Percentiles rank a stretch among this genome's conserved stretches.
These are phyloP conservation scores for Drosophila bipectinata DNA, from an alignment of 1,140 invertebrate genomes.

Conservation along the genomic window DNA sequence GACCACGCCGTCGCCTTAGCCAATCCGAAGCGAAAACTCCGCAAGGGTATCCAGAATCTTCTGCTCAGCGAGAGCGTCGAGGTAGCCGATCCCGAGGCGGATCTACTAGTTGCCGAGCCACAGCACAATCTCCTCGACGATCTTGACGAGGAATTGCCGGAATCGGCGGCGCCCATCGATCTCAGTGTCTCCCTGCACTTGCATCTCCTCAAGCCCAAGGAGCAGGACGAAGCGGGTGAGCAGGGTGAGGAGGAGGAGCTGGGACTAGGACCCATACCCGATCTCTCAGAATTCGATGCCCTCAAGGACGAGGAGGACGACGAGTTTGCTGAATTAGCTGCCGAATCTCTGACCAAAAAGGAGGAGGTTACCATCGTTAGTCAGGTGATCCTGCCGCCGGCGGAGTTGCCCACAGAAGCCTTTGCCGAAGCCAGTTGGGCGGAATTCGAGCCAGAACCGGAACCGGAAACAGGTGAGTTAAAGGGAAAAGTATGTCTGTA, in stretches of 20 bases:
- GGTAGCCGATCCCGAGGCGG: slow-evolving; percentile 74
- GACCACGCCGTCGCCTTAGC: slow-evolving; percentile 86
- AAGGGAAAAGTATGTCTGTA: neutral
- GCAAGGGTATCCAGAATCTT: slow-evolving; percentile 87
- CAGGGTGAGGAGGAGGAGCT: slow-evolving; percentile 1
- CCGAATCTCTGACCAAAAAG: slow-evolving; percentile 88
- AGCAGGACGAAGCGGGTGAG: slow-evolving; percentile 57
- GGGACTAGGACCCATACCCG: slow-evolving; percentile 34
- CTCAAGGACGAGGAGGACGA: slow-evolving; percentile 86
- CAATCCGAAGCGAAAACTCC: slow-evolving; percentile 86
- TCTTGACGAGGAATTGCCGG: slow-evolving; percentile 87
- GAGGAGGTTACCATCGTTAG: slow-evolving; percentile 81
- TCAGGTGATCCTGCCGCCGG: slow-evolving; percentile 56
- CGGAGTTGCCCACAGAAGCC: slow-evolving; percentile 76
- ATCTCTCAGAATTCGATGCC: slow-evolving; percentile 85
- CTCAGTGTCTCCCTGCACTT: slow-evolving; percentile 87
- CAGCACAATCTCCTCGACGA: slow-evolving; percentile 90
- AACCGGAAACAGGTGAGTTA: slow-evolving; percentile 7
- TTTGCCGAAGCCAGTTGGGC: slow-evolving; percentile 86
- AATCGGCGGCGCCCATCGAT: slow-evolving; percentile 85
- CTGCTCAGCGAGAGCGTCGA: slow-evolving; percentile 89
- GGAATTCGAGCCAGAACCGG: slow-evolving; percentile 85
- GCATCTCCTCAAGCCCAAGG: slow-evolving; percentile 84
- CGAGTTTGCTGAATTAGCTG: slow-evolving; percentile 90
- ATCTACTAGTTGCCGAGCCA: slow-evolving; percentile 63